Evolutionary conservation across 1,140 invertebrate species (phyloP).

Genomic region (Brachionus manjavacas): DNA sequence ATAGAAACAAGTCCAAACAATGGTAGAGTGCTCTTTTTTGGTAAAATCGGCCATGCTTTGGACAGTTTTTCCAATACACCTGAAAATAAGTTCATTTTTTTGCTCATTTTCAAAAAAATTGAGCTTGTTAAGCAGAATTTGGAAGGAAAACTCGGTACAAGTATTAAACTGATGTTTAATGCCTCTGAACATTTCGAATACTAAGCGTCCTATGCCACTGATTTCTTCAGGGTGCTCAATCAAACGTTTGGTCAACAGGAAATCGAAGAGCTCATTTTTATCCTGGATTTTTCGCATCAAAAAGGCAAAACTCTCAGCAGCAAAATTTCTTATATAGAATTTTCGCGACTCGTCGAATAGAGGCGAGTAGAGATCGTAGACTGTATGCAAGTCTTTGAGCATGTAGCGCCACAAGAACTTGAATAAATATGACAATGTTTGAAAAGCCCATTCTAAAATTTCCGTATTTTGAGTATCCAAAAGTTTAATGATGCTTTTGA

Average conservation of each 20-base stretch:
- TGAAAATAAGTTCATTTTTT: slow-evolving; percentile 20
- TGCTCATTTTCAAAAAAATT: slow-evolving; percentile 38
- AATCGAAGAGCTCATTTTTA: slow-evolving; percentile 68
- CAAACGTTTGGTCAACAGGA: slow-evolving; percentile 65
- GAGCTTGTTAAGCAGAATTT: slow-evolving; percentile 31
- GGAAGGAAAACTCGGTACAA: slow-evolving; percentile 49
- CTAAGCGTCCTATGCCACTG: slow-evolving; percentile 70
- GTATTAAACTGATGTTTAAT: slow-evolving; percentile 74
- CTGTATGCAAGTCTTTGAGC: slow-evolving; percentile 69
- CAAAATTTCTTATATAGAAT: slow-evolving; percentile 79
- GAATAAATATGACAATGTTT: slow-evolving; percentile 77
- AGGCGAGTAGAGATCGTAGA: slow-evolving; percentile 69
- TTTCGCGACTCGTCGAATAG: slow-evolving; percentile 68
- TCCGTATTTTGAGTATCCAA: slow-evolving; percentile 73
- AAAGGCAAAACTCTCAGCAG: slow-evolving; percentile 88
- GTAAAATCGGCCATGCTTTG: slow-evolving; percentile 44
- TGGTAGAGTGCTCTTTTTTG: slow-evolving; percentile 25
- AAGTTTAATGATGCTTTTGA: slow-evolving; percentile 67
- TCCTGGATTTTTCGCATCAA: slow-evolving; percentile 74
- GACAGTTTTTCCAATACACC: slow-evolving; percentile 35
- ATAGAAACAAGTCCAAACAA: slow-evolving; percentile 45
- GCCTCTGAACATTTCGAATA: slow-evolving; percentile 79
- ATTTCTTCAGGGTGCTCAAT: slow-evolving; percentile 65
- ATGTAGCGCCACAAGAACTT: slow-evolving; percentile 76
- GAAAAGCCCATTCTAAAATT: slow-evolving; percentile 73